Base-by-base conservation (phyloP, 2,797 vertebrate genomes). In the Carduelis carduelis region DNA sequence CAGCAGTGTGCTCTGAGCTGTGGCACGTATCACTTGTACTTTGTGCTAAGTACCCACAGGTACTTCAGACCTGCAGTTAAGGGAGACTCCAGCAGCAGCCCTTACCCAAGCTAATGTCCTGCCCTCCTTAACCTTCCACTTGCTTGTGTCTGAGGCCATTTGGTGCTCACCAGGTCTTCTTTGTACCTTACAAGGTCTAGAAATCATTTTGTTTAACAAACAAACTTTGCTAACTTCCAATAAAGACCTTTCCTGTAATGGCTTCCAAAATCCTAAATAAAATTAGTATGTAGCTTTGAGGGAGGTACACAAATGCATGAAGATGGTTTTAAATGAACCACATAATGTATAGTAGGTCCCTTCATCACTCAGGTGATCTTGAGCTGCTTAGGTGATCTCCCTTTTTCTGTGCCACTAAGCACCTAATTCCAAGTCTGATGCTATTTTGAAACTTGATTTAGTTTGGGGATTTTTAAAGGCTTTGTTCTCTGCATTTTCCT, bases 371-470 rank as follows among this genome's bases (percentile, higher is more conserved):
- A 27, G 43, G 27, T 85, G 46, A 19, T 68, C 71, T 84, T 59
- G 26, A 74, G n/a, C 47, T 83, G 37, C 59, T 23, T 72, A 49
- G 28, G 23, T 47, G 56, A 49, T 87, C 11, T 46, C 35, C 11
- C 14, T 64, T 82, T 2, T 72, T 37, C 56, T 3, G 1, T 75
- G 68, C 26, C 32, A 41, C 19, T 23, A 56, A 69, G 20, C 30
- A 8, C 41, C n/a, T 46, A 50, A 35, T 87, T 93, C 72, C 46
- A 57, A 57, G 15, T 53, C 28, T 34, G 39, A 74, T 87, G 60
- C 39, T 21, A 10, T 53, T 95, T 85, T 84, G 39, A 53, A 89
- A 70, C 30, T 69, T n/a, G 16, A 70, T 79, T 83, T 70, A 63
- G 30, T 87, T 69, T 53, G 3, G 23, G 17, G 0, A 26, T 74